Percentiles rank a stretch among this genome's conserved stretches.
Conservation (phyloP, 2,113 vertebrate genomes). For the Heloderma charlesbogerti region DNA sequence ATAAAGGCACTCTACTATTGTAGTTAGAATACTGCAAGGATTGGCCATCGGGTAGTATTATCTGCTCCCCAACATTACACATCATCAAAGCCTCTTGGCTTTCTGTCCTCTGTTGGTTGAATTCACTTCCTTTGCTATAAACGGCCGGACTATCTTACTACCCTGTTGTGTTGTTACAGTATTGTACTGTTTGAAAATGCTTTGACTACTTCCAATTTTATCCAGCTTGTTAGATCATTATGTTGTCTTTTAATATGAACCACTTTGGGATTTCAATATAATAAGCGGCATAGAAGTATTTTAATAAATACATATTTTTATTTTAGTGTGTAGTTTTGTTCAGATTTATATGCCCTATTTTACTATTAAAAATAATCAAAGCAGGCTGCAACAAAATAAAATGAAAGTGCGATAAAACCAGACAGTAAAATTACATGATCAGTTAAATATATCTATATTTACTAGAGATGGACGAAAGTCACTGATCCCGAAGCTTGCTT, state of each 20-base stretch:
- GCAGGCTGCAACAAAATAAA: not conserved
- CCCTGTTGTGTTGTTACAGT: not conserved
- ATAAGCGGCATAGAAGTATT: too few species aligned
- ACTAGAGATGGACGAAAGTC: too few species aligned
- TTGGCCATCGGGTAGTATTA: not conserved
- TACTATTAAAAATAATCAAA: not conserved
- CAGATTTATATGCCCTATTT: not conserved
- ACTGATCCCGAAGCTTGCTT: too few species aligned
- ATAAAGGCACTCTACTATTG: not conserved
- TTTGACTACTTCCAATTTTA: too few species aligned
- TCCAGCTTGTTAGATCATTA: too few species aligned
- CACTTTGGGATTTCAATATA: too few species aligned
- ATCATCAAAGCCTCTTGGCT: not conserved
- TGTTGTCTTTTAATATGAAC: too few species aligned
- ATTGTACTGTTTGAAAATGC: too few species aligned
- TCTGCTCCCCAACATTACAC: not conserved
- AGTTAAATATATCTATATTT: too few species aligned
- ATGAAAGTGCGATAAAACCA: not conserved
- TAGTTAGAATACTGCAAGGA: too few species aligned
- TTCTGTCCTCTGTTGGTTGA: not conserved
- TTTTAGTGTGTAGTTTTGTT: too few species aligned
- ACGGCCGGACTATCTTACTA: not conserved
- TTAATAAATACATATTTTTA: too few species aligned
- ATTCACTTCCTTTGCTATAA: not conserved
- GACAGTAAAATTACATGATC: not conserved